phyloP scores from a whole-genome alignment of 2,888 invertebrate species.

The Latrodectus elegans region DNA sequence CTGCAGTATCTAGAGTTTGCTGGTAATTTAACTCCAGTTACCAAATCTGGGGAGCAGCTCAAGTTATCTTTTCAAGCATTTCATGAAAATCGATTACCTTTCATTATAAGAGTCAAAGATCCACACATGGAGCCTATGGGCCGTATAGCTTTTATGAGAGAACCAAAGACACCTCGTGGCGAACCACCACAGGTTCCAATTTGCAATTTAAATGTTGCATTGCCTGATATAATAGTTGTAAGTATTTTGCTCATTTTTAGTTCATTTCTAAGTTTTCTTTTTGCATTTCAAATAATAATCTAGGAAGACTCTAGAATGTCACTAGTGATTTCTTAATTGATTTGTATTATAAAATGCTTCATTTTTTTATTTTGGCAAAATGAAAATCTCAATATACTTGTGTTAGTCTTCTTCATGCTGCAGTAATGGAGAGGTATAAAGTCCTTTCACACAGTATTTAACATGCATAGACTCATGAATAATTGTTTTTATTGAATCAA shows the following conservation, averaged over 20 bases:
- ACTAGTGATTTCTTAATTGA: neutral
- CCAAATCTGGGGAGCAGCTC: slow-evolving; percentile 97
- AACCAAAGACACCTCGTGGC: slow-evolving; percentile 89
- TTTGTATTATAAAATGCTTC: neutral
- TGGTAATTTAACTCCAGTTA: slow-evolving; percentile 95
- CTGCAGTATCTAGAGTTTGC: slow-evolving; percentile 96
- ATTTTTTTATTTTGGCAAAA: neutral
- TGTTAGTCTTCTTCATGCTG: no score
- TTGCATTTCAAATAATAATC: no score
- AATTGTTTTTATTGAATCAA: no score
- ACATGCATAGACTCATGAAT: no score
- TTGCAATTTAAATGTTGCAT: slow-evolving; percentile 95
- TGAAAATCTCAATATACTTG: no score
- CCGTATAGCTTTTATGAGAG: slow-evolving; percentile 96
- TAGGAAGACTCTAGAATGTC: neutral
- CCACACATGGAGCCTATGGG: slow-evolving; percentile 89
- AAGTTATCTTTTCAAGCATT: slow-evolving; percentile 95
- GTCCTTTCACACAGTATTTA: no score
- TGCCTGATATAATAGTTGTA: slow-evolving; percentile 82
- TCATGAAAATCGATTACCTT: slow-evolving; percentile 96
- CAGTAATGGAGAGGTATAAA: no score
- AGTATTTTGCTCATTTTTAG: neutral
- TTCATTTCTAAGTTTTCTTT: no score
- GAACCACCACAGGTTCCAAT: slow-evolving; percentile 93
- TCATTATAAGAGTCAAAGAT: slow-evolving; percentile 94